A percentile compares a stretch with the other conserved stretches of the same genome.
These are phyloP conservation scores for Laterallus jamaicensis DNA, from an alignment of 2,113 vertebrate species.

Conservation along the genomic window DNA sequence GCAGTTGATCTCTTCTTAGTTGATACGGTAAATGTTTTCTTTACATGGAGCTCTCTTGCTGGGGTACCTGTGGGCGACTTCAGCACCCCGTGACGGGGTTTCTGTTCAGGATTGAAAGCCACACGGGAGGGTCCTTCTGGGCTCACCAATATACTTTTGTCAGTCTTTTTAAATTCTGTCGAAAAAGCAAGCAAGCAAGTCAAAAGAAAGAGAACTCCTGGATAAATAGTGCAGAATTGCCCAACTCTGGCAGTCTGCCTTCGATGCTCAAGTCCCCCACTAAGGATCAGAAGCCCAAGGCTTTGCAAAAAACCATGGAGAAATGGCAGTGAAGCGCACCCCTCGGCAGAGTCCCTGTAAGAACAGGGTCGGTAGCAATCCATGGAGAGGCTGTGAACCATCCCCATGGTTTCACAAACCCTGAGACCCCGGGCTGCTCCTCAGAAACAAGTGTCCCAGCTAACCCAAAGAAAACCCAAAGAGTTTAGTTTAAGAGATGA, in stretches of 20 bases:
- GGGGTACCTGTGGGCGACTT: constrained; percentile 76
- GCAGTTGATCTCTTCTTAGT: constrained; percentile 66
- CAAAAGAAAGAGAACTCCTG: neutral
- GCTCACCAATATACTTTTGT: constrained; percentile 89
- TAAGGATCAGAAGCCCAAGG: neutral
- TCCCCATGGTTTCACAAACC: neutral
- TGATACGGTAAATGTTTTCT: neutral
- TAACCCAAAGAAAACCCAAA: neutral
- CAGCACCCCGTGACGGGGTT: constrained; percentile 86
- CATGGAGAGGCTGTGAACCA: neutral
- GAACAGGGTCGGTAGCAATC: neutral
- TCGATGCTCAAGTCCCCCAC: neutral
- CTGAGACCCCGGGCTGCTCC: neutral
- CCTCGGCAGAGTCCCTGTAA: neutral
- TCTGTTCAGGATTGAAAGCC: constrained; percentile 91
- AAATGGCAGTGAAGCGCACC: neutral
- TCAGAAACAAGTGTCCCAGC: neutral
- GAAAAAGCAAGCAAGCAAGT: neutral
- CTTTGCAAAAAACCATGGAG: neutral
- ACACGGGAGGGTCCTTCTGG: constrained; percentile 86
- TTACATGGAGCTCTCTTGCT: neutral
- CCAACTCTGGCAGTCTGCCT: neutral
- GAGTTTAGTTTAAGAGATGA: neutral
- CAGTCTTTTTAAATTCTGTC: constrained; percentile 91
- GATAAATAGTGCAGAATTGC: neutral